Percentiles rank a stretch among this genome's conserved stretches.
Evolutionary conservation across 2,888 invertebrate species (phyloP).

Genomic region (Gymnoscelis rufifasciata): DNA sequence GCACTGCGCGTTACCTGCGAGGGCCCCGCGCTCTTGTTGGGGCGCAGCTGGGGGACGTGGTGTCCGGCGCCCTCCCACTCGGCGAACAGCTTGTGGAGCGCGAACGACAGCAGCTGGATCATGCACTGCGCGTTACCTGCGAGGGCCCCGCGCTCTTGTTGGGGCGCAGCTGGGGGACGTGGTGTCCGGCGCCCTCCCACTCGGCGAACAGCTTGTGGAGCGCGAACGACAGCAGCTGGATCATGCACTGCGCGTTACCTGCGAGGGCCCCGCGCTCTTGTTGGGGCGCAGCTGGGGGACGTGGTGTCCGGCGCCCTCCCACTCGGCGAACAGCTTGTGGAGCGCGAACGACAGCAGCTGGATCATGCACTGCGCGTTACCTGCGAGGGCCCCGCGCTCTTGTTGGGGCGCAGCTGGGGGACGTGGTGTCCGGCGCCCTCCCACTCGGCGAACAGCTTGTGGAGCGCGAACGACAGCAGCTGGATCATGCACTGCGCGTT

Average conservation of each 20-base stretch:
- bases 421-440: no score
- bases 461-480: no score
- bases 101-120: constrained; percentile 84
- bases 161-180: constrained; percentile 61
- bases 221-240: constrained; percentile 86
- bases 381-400: constrained; percentile 29
- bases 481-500: no score
- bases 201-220: constrained; percentile 89
- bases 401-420: no score
- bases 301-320: constrained; percentile 86
- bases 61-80: constrained; percentile 90
- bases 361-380: constrained; percentile 82
- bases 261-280: constrained; percentile 6
- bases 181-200: constrained; percentile 88
- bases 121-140: not conserved
- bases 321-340: constrained; percentile 88
- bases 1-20: constrained; percentile 52
- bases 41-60: constrained; percentile 65
- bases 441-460: no score
- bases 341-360: constrained; percentile 91
- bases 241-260: not conserved
- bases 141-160: not conserved
- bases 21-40: constrained; percentile 11
- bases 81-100: constrained; percentile 88
- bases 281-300: constrained; percentile 58